Conservation (phyloP, 1,140 invertebrate species). For the Scaptodrosophila lebanonensis region DNA sequence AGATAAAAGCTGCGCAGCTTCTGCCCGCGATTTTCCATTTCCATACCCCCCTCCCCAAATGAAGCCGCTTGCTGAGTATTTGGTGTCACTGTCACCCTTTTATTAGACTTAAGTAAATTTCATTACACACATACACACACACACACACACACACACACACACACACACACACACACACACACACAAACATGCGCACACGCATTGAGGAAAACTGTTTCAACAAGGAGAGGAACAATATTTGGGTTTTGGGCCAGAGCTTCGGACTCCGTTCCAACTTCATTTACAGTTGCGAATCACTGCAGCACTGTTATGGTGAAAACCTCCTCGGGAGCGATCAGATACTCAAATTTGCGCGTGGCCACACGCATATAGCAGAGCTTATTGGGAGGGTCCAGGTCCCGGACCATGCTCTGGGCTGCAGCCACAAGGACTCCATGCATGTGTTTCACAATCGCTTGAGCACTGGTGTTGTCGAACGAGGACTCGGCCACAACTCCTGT, state of each 20-base stretch:
- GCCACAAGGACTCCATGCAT: slow-evolving; percentile 36
- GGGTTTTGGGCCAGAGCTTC: no score
- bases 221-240: no score
- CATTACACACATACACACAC: neutral
- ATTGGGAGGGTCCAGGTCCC: slow-evolving; percentile 62
- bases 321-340: slow-evolving; percentile 63
- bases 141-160: neutral
- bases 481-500: slow-evolving; percentile 46
- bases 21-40: no score
- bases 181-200: no score
- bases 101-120: slow-evolving; percentile 2
- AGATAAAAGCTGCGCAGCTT: no score
- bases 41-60: no score
- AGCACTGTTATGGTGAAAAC: slow-evolving; percentile 67
- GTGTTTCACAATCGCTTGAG: slow-evolving; percentile 61
- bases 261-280: no score
- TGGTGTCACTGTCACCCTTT: no score
- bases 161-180: neutral
- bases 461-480: slow-evolving; percentile 65
- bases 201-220: no score
- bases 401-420: slow-evolving; percentile 49
- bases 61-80: no score
- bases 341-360: slow-evolving; percentile 64
- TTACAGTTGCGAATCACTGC: slow-evolving; percentile 41
- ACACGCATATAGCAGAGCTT: slow-evolving; percentile 54